A percentile compares a stretch with the other conserved stretches of the same genome.
These are phyloP conservation scores for Ceratosolen fusciceps DNA, from an alignment of 1,140 invertebrate species.

Conservation along the genomic window DNA sequence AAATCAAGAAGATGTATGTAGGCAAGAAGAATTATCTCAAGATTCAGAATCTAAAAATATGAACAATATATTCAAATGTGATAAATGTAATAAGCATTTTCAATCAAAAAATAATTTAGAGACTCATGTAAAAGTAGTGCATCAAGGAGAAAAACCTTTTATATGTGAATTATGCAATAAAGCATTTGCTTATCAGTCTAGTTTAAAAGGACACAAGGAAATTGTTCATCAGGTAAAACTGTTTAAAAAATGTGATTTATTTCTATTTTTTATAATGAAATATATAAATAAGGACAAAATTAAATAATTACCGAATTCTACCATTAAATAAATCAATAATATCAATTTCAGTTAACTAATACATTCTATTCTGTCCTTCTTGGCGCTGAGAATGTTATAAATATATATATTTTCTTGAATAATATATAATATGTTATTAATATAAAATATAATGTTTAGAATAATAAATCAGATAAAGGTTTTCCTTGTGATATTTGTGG, in stretches of 20 bases:
- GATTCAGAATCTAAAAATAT: conserved; percentile 20
- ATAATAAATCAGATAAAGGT: conserved; percentile 62
- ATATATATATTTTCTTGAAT: too few relatives aligned
- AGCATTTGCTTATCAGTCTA: conserved; percentile 73
- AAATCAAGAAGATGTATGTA: conserved; percentile 3
- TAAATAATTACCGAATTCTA: too few relatives aligned
- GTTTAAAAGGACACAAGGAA: conserved; percentile 73
- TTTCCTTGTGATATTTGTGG: conserved; percentile 79
- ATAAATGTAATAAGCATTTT: conserved; percentile 74
- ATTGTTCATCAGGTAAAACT: conserved; percentile 68
- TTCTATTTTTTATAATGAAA: background rate
- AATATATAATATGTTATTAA: conserved; percentile 6
- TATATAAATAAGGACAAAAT: too few relatives aligned
- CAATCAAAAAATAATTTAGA: conserved; percentile 74
- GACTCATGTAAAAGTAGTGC: conserved; percentile 73
- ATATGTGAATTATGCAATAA: conserved; percentile 74
- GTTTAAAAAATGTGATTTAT: conserved; percentile 2
- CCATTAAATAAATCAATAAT: too few relatives aligned
- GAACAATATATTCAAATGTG: conserved; percentile 67
- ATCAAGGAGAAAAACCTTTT: conserved; percentile 73
- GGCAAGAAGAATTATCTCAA: conserved; percentile 15
- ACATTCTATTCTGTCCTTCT: too few relatives aligned
- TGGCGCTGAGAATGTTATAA: too few relatives aligned
- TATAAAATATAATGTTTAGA: conserved; percentile 39
- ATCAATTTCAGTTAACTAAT: too few relatives aligned